Evolutionary conservation across 2,797 vertebrate genomes (phyloP).

Genomic region (Chrosomus eos): DNA sequence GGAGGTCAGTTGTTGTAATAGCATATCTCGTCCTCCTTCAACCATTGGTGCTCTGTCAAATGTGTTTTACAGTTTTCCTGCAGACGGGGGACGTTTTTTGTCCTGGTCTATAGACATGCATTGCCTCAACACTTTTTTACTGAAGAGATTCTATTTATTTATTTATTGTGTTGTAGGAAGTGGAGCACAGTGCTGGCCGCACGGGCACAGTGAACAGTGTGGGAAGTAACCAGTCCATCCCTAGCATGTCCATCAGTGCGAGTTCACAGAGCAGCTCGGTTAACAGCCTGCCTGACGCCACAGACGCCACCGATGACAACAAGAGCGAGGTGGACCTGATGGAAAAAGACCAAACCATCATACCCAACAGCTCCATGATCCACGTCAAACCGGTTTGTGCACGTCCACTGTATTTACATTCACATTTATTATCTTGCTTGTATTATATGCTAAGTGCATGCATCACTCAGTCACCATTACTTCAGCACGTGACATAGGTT

Average conservation of each 20-base stretch:
- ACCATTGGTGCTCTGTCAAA: not conserved
- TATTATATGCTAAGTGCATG: not conserved
- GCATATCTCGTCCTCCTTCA: slow-evolving; percentile 27
- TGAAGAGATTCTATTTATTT: not conserved
- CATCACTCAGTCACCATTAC: not conserved
- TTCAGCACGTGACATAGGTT: not conserved
- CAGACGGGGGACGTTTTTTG: not conserved
- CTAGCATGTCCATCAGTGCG: slow-evolving; percentile 99
- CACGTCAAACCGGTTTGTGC: slow-evolving; percentile 90
- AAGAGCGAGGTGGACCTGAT: slow-evolving; percentile 95
- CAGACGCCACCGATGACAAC: slow-evolving; percentile 86
- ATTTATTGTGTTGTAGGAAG: slow-evolving; percentile 79
- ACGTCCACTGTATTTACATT: not conserved
- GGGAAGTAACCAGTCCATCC: slow-evolving; percentile 98
- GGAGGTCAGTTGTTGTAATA: slow-evolving; percentile 80
- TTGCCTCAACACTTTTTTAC: not conserved
- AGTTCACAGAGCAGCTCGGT: slow-evolving; percentile 99
- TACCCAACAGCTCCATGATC: slow-evolving; percentile 98
- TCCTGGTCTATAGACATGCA: not conserved
- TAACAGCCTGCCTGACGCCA: slow-evolving; percentile 96
- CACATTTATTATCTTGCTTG: not conserved
- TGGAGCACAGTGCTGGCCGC: slow-evolving; percentile 88
- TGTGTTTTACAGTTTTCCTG: not conserved
- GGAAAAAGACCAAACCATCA: slow-evolving; percentile 96
- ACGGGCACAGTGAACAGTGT: slow-evolving; percentile 98